Evolutionary conservation across 2,113 vertebrate species (phyloP), one percentile per base, ranked within the genome.

Genomic region (Noctilio leporinus): DNA sequence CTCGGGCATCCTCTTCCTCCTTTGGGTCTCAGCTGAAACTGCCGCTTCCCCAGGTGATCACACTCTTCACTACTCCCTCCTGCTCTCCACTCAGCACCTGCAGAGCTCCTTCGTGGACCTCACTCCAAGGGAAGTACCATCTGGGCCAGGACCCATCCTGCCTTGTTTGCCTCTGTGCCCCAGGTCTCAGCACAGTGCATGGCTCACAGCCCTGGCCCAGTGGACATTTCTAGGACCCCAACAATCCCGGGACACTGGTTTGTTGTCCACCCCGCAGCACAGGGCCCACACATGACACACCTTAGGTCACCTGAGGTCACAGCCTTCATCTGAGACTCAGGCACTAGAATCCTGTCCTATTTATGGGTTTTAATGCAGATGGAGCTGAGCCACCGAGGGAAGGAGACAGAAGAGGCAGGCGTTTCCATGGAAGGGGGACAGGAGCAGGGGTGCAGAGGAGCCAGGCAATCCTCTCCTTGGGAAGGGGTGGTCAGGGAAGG

Each of bases 231-330:
- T 28, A 12, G n/a, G 3, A 14, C 10, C 10, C 11, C 17, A 35
- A 10, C 35, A 33, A 8, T 7, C 5, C 7, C 7, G 2, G 77
- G 75, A 65, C 7, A 33, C 10, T 17, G 57, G 43, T 3, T 20
- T 0, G 14, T 0, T 6, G 47, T 40, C 38, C n/a, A 7, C 67
- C 7, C 55, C 1, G 14, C 43, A 7, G 53, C 0, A 0, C 64
- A 8, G 40, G 75, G n/a, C 53, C 19, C 10, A 5, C 73, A 40
- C 26, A 4, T 1, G 1, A 16, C 40, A 19, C 20, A 2, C 2
- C n/a, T n/a, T n/a, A n/a, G 55, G 11, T 24, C 2, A 14, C 33
- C 12, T 16, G 0, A 20, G 26, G n/a, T 59, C 69, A 9, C 8
- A 2, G n/a, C 40, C 5, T 15, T 24, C 28, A n/a, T 75, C 40